Percentiles rank a stretch among this genome's conserved stretches.
phyloP scores from a whole-genome alignment of 1,140 invertebrate species.

The Belonocnema kinseyi region DNA sequence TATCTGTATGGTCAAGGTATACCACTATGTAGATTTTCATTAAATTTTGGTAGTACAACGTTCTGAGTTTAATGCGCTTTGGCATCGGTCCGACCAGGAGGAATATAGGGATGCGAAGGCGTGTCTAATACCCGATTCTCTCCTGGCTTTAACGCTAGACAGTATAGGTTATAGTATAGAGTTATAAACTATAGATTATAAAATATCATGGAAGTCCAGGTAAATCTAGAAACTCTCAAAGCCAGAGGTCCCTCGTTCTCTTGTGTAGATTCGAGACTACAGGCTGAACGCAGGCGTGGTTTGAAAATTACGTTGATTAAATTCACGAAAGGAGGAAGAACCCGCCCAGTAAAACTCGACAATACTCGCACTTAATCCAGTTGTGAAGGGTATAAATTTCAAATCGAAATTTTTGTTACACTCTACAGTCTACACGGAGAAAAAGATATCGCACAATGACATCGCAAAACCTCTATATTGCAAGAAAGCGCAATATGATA shows the following conservation, averaged over 20 bases:
- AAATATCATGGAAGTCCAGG: constrained; percentile 53
- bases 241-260: constrained; percentile 45
- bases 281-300: constrained; percentile 58
- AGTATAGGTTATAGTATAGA: neutral
- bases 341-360: constrained; percentile 53
- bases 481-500: no score
- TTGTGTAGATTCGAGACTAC: constrained; percentile 45
- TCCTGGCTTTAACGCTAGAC: constrained; percentile 35
- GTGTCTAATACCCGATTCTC: constrained; percentile 55
- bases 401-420: no score
- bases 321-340: constrained; percentile 53
- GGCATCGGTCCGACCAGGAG: constrained; percentile 44
- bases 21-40: constrained; percentile 48
- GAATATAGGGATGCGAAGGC: constrained; percentile 49
- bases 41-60: constrained; percentile 53
- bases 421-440: no score
- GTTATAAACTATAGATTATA: constrained; percentile 35
- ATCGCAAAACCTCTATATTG: no score
- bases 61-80: constrained; percentile 47
- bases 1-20: neutral
- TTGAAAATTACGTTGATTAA: constrained; percentile 68
- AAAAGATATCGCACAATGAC: no score
- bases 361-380: constrained; percentile 49
- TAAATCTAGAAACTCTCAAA: constrained; percentile 61
- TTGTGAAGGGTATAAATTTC: no score